Evolutionary conservation across 2,888 invertebrate genomes (phyloP).

Genomic region (Dryocosmus kuriphilus): DNA sequence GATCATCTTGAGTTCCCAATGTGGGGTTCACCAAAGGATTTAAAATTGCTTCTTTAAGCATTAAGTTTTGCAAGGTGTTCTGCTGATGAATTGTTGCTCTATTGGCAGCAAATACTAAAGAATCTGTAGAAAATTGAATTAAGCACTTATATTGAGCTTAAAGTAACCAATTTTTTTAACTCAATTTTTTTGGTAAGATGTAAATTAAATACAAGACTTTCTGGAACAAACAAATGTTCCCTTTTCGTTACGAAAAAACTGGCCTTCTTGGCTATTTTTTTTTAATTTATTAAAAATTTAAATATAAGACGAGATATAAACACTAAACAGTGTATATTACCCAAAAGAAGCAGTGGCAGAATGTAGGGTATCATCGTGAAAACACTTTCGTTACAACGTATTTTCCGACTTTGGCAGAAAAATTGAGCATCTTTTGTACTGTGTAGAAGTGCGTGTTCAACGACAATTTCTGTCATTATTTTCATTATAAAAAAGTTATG

Average conservation of each 20-base stretch:
- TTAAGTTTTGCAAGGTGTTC: slow-evolving; percentile 48
- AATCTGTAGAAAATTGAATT: background rate
- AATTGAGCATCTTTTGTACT: slow-evolving; percentile 15
- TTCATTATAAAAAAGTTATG: slow-evolving; percentile 4
- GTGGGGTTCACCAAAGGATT: slow-evolving; percentile 54
- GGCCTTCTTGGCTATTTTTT: too few species aligned
- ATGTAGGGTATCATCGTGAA: background rate
- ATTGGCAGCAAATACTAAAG: slow-evolving; percentile 6
- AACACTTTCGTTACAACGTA: background rate
- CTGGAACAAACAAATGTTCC: too few species aligned
- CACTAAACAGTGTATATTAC: too few species aligned
- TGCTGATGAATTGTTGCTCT: slow-evolving; percentile 26
- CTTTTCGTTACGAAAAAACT: too few species aligned
- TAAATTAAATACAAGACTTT: too few species aligned
- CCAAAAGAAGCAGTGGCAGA: background rate
- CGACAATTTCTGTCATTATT: slow-evolving; percentile 23
- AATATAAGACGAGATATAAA: too few species aligned
- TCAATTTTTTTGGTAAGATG: too few species aligned
- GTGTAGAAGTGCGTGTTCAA: background rate
- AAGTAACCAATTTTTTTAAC: too few species aligned
- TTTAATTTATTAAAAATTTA: slow-evolving; percentile 27
- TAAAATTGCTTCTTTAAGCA: slow-evolving; percentile 52
- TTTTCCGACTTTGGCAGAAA: background rate
- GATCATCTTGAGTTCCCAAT: slow-evolving; percentile 44
- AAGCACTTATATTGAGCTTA: background rate